Evolutionary conservation across 2,113 vertebrate genomes (phyloP), one percentile per base, ranked within the genome.

Genomic region (Bufo gargarizans): DNA sequence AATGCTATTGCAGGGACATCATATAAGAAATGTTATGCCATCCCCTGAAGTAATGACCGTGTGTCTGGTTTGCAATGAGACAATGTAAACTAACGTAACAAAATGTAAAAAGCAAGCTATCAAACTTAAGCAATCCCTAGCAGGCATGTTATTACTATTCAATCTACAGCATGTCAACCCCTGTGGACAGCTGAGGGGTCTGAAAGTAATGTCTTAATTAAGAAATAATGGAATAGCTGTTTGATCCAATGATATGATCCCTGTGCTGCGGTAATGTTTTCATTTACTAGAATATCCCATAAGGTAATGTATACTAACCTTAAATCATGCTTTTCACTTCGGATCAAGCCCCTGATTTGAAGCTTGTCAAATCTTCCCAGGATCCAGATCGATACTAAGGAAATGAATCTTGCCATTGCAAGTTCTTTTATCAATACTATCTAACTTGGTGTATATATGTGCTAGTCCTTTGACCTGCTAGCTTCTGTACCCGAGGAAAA

Each of bases 281-380:
- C 78, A 82, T 88, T 88, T 88, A 82, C 77, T 88, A 45, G 43
- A 88, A 59, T 59, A 79, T 88, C 86, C 67, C 79, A 82, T 82
- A 88, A 88, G 86, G 65, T 82, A 72, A 87, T 82, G 47, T 82
- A 87, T 58, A 80, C 77, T 87, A 87, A 87, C 77, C 86, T 79
- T 87, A 87, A 71, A 87, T 80, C 22, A 80, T 2, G 50, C 86
- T 87, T 87, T 87, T 80, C 77, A 87, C 78, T 67, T 82, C 76
- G 22, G 65, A 88, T 88, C 67, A 81, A 22, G 78, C 58, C 33
- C 53, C 45, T 88, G 86, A 81, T n/a, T n/a, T n/a, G n/a, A 82
- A 82, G 78, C 78, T 77, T 88, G 78, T 61, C 86, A 82, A 82
- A 22, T 82, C 78, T 45, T 80, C 86, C 47, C 20, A 50, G 78